Evolutionary conservation across 2,113 vertebrate genomes (phyloP).

Genomic region (Desmodus rotundus): DNA sequence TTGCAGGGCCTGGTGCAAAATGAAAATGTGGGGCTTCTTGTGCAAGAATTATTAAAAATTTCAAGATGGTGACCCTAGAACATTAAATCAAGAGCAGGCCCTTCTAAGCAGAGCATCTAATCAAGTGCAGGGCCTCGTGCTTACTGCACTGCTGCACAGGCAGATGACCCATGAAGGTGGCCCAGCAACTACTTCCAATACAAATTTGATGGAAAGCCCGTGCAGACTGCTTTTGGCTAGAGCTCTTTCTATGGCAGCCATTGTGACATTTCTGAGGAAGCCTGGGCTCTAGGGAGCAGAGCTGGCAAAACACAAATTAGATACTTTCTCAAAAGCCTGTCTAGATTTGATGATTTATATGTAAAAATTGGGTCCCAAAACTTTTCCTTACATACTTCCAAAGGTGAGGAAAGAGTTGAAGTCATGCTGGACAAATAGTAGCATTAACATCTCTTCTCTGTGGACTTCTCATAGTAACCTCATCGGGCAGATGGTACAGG

Average conservation of each 20-base stretch:
- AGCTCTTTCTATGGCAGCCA: background rate
- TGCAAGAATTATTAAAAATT: background rate
- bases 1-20: background rate
- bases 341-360: background rate
- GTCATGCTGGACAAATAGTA: background rate
- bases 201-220: background rate
- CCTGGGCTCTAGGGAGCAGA: background rate
- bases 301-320: background rate
- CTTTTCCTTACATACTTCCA: background rate
- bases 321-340: constrained; percentile 1
- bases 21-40: background rate
- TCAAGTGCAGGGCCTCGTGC: background rate
- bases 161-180: background rate
- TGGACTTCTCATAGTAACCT: background rate
- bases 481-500: background rate
- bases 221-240: background rate
- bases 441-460: constrained; percentile 11
- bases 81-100: background rate
- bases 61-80: background rate
- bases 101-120: background rate
- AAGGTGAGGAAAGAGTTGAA: constrained; percentile 7
- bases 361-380: background rate
- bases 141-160: background rate
- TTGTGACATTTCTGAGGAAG: constrained; percentile 13
- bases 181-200: background rate